Base-by-base conservation (phyloP, 2,888 invertebrate genomes). In the Ecliptopera silaceata region DNA sequence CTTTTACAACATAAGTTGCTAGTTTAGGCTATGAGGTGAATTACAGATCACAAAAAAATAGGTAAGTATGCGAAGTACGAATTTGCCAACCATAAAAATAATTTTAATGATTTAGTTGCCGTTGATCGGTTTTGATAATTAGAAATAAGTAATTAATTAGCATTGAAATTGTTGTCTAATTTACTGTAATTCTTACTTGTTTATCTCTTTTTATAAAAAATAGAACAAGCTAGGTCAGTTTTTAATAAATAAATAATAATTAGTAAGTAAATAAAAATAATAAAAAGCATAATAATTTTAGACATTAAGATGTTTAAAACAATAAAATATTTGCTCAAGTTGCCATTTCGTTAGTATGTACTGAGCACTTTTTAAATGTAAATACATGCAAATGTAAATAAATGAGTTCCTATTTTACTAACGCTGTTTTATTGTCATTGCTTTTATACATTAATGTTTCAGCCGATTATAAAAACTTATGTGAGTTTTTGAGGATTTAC, bases 331-430 rank as follows among this genome's bases (percentile, higher is more conserved):
- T 85, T 87, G 88, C 88, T 89, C 88, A 88, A 88, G 87, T 84
- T 88, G 89, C 89, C 89, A 89, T 89, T 80, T 77, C 73, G 70
- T 73, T 72, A 70, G 71, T 75, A 68, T 69, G 71, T 75, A 72
- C 70, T 75, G 74, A 71, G 69, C 70, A 69, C 72, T 70, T 74
- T 78, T 72, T 66, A 67, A 66, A 66, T 87, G 84, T 88, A 86
- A 82, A 88, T 88, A 88, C 78, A 79, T 75, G 68, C 66, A 78
- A 77, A 78, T 86, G 87, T 88, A 88, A 89, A 88, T 90, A 90
- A 89, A 90, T 70, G 82, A 90, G 90, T 90, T 90, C 90, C 90
- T 90, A 90, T 90, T 88, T 82, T 82, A n/a, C n/a, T 65, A 60
- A 61, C 49, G 64, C 59, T 69, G 77, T 87, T 84, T 88, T 80